Percentiles rank a stretch among this genome's conserved stretches.
Evolutionary conservation across 2,113 vertebrate genomes (phyloP).

Genomic region (Platanista minor): DNA sequence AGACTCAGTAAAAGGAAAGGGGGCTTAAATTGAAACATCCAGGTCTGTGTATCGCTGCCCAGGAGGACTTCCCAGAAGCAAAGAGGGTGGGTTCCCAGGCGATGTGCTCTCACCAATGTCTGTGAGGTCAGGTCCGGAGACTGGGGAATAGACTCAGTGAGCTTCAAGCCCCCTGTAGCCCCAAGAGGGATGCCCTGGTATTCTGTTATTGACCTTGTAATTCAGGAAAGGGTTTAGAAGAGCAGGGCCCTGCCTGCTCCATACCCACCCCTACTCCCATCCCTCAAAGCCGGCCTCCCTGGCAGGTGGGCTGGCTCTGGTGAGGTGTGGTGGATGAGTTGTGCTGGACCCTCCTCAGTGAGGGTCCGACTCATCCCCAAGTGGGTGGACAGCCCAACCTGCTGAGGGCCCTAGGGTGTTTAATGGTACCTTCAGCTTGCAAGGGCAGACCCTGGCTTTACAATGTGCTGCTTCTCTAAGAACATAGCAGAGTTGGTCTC

Average conservation of each 20-base stretch:
- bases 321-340: not conserved
- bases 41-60: no score
- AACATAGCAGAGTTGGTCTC: not conserved
- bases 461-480: not conserved
- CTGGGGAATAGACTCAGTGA: not conserved
- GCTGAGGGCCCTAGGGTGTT: not conserved
- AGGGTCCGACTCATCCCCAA: not conserved
- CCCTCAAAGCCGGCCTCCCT: not conserved
- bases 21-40: not conserved
- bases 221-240: conserved; percentile 32
- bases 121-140: not conserved
- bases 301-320: not conserved
- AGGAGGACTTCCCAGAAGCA: not conserved
- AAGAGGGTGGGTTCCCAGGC: not conserved
- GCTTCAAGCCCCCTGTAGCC: not conserved
- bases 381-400: not conserved
- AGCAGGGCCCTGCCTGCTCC: not conserved
- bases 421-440: not conserved
- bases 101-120: not conserved
- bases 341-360: not conserved
- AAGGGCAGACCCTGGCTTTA: not conserved
- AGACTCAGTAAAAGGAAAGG: not conserved
- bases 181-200: not conserved
- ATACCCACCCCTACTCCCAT: fast-evolving
- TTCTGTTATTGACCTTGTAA: not conserved